Evolutionary conservation across 2,888 invertebrate species (phyloP), one percentile per base, ranked within the genome.

Genomic region (Lochmaea capreae): DNA sequence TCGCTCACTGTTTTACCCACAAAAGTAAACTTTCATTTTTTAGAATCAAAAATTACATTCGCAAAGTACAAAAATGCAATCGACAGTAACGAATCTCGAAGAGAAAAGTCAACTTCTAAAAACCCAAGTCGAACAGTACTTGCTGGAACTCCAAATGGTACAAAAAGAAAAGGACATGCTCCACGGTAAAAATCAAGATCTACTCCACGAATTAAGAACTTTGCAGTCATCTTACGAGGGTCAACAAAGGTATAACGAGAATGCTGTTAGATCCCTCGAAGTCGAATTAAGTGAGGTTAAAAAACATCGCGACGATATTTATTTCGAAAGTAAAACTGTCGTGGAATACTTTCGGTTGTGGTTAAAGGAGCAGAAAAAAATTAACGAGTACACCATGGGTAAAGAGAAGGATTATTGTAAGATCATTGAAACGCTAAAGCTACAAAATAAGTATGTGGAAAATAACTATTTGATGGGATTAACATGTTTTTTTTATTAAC

Each of bases 361-460:
- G 87, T 77, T 88, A 71, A 80, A 84, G 63, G 86, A 88, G 75
- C 87, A 88, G 78, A 82, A 82, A 71, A 81, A 80, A 72, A 86
- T 87, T 42, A 87, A 86, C 77, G 78, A 81, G 16, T 79, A 83
- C 57, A 70, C 83, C 46, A 77, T 75, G 22, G 65, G 67, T 22
- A 81, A 76, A 71, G 77, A 80, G 39, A 81, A 79, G 67, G 80
- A 82, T 65, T 83, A 86, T 75, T 81, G 82, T 71, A 72, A 79
- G 26, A 77, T 81, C 8, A 85, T 86, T 67, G 74, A 79, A 14
- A 82, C 80, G 74, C 79, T 85, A 61, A 82, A 81, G 67, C 77
- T 81, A 33, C 82, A 84, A 74, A 82, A 81, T 73, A 74, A 77
- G 84, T 84, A 81, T 79, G 82, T 81, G 54, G 33, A 59, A 33